Conservation (phyloP, 2,888 invertebrate species). For the Leptinotarsa haldemani region DNA sequence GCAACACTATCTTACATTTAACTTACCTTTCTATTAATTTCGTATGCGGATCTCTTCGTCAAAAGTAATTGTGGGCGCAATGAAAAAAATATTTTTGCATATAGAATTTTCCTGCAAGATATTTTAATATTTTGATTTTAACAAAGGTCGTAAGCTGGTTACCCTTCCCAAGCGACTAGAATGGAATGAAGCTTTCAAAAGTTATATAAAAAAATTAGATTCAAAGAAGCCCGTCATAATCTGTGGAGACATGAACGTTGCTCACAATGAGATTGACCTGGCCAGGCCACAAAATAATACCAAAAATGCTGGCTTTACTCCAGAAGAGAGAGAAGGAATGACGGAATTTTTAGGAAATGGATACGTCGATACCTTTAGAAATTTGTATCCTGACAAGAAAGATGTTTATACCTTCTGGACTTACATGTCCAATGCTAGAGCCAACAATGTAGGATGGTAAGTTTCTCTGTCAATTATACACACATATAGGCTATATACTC, state of each 20-base stretch:
- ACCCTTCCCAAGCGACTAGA: constrained; percentile 87
- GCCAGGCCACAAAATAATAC: constrained; percentile 94
- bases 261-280: constrained; percentile 95
- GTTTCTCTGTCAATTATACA: constrained; percentile 32
- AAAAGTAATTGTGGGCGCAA: no score
- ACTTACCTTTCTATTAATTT: no score
- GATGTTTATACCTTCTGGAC: constrained; percentile 96
- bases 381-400: constrained; percentile 84
- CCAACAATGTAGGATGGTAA: constrained; percentile 95
- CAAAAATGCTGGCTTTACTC: constrained; percentile 95
- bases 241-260: constrained; percentile 97
- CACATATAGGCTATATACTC: no score
- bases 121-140: background rate
- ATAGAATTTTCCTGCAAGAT: no score
- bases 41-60: no score
- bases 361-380: constrained; percentile 89
- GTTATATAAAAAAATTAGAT: constrained; percentile 84
- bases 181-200: constrained; percentile 89
- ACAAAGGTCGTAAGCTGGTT: constrained; percentile 81
- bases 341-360: constrained; percentile 83
- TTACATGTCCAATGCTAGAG: constrained; percentile 87
- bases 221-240: constrained; percentile 92
- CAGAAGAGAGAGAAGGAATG: constrained; percentile 93
- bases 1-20: no score
- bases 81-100: no score